Percentiles rank a stretch among this genome's conserved stretches.
Evolutionary conservation across 2,888 invertebrate genomes (phyloP).

Genomic region (Athalia circularis): DNA sequence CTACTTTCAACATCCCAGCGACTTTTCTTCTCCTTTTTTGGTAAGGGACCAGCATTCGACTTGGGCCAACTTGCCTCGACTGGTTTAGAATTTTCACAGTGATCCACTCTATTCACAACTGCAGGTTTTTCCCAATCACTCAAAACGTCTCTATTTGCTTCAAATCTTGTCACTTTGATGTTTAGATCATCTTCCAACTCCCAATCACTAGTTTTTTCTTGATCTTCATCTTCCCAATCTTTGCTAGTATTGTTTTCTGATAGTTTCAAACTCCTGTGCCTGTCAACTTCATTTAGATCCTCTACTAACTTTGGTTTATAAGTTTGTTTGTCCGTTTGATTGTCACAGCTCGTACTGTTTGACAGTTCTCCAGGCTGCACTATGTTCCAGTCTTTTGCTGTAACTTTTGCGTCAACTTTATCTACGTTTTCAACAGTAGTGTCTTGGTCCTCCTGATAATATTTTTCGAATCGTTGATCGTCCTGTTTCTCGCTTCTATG

Average conservation of each 20-base stretch:
- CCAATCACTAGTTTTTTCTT: conserved; percentile 39
- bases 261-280: background rate
- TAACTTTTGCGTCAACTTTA: conserved; percentile 10
- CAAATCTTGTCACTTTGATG: background rate
- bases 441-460: conserved; percentile 20
- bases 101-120: background rate
- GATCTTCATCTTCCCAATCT: conserved; percentile 29
- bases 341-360: conserved; percentile 1
- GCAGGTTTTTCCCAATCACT: conserved; percentile 14
- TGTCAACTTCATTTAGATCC: background rate
- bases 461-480: conserved; percentile 18
- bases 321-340: background rate
- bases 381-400: conserved; percentile 20
- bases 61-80: conserved; percentile 5
- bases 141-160: background rate
- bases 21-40: conserved; percentile 59
- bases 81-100: conserved; percentile 5
- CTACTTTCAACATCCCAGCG: conserved; percentile 67
- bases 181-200: conserved; percentile 14
- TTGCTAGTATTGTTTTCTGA: background rate
- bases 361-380: conserved; percentile 13
- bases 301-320: background rate
- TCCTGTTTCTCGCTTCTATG: conserved; percentile 22
- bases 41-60: background rate
- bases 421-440: conserved; percentile 6